phyloP scores from a whole-genome alignment of 35 echinoderm and acorn worm species.

The Amphiura filiformis region DNA sequence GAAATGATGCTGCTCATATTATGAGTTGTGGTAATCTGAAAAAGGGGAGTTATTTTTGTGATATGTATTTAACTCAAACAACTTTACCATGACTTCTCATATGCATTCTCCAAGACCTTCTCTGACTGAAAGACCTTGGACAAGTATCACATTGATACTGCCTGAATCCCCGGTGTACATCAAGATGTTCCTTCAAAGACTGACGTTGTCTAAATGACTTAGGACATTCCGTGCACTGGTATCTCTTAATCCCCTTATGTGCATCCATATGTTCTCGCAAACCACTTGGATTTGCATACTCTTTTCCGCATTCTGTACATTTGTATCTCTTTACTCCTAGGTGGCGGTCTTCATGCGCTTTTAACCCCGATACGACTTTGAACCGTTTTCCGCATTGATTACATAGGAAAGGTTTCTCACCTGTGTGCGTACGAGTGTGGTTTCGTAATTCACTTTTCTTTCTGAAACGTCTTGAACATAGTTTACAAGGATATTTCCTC shows the following conservation, averaged over 20 bases:
- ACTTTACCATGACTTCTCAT: background rate
- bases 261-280: background rate
- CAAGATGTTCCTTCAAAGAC: background rate
- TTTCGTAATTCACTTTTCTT: background rate
- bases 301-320: background rate
- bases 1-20: too few species aligned
- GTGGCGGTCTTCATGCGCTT: background rate
- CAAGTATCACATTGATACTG: background rate
- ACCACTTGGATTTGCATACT: background rate
- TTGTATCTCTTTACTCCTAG: background rate
- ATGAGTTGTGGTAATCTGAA: too few species aligned
- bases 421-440: background rate
- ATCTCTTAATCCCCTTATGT: background rate
- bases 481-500: too few species aligned
- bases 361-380: background rate
- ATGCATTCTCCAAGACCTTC: constrained; percentile 1
- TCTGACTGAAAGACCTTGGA: background rate
- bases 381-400: background rate
- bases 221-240: constrained; percentile 1
- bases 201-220: background rate
- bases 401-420: background rate
- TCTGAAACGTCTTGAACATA: background rate
- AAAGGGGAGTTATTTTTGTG: too few species aligned
- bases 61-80: background rate
- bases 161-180: background rate